Base-by-base conservation (phyloP, 1,140 invertebrate species). In the Eurytemora carolleeae region DNA sequence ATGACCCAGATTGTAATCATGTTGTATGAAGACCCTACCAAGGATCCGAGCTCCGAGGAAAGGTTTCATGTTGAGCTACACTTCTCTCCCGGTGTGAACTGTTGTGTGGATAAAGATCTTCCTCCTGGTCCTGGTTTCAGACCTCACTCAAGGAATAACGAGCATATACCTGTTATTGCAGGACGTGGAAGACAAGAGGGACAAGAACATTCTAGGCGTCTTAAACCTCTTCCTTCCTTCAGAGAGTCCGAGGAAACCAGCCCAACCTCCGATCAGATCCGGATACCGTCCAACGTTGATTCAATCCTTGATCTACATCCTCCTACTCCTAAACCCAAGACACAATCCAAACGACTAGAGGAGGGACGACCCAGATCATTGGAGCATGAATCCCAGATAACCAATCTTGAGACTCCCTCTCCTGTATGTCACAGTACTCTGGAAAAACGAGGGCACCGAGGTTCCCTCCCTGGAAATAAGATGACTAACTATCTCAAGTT, bases 11-110 rank as follows among this genome's bases (percentile, higher is more conserved):
- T 98, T 57, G 92, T 98, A 0, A 88, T 98, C 2, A 97, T 98
- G 92, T 74, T 98, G n/a, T 98, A 98, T 71, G 94, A 98, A 75
- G 93, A 98, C 75, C 91, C 91, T 2, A 95, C 88, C 0, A 96
- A 97, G 72, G 89, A 90, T 73, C 85, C 85, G 0, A 80, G 76
- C 44, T 88, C 86, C 16, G 86, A 92, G 69, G 74, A 75, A 63
- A 74, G 80, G 64, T 98, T 96, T 71, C 93, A 97, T 70, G 87
- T 98, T 44, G 93, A 98, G 73, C 74, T 98, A 17, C 93, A 97
- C 74, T 97, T 98, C 69, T 96, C 91, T 76, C 92, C 93, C 1
- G 93, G 93, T 53, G 90, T 93, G 0, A 92, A 92, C 71, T 93
- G 88, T 72, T 92, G 88, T 71, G 87, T 93, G 16, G 87, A 93